These are phyloP conservation scores for Hylaeus anthracinus DNA, from an alignment of 1,140 invertebrate genomes.

Conservation along the genomic window DNA sequence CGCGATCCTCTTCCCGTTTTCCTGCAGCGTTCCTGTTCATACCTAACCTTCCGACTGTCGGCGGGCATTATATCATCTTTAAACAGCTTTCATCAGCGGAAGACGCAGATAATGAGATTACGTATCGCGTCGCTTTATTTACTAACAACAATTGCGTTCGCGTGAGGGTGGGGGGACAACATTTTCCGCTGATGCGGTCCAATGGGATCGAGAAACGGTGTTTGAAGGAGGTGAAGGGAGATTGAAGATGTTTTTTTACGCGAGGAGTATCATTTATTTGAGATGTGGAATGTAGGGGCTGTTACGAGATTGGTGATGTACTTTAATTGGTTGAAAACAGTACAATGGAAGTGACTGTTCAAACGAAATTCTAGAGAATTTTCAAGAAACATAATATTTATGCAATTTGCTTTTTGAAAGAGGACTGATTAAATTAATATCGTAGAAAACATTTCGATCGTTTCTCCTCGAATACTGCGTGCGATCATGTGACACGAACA, in stretches of 20 bases:
- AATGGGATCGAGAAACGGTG: not conserved
- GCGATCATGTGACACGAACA: constrained; percentile 56
- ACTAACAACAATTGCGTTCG: not conserved
- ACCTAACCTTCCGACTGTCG: constrained; percentile 31
- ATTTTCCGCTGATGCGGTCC: not conserved
- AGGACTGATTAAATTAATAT: too few species aligned
- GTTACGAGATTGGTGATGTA: too few species aligned
- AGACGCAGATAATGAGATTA: constrained; percentile 45
- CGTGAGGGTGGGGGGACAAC: not conserved
- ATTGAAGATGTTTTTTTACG: too few species aligned
- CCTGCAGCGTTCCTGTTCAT: constrained; percentile 24
- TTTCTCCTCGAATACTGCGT: constrained; percentile 27
- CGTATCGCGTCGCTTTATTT: not conserved
- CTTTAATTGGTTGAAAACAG: too few species aligned
- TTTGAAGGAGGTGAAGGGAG: too few species aligned
- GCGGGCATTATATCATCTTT: constrained; percentile 41
- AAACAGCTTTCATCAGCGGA: constrained; percentile 22
- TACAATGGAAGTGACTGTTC: too few species aligned
- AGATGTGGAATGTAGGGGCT: too few species aligned
- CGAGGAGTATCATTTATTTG: too few species aligned
- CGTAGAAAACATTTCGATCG: constrained; percentile 25
- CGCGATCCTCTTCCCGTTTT: constrained; percentile 57
- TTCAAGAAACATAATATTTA: too few species aligned
- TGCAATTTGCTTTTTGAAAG: too few species aligned
- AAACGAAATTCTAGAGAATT: too few species aligned